Base-by-base conservation (phyloP, 2,797 vertebrate genomes). In the Sandelia bainsii region DNA sequence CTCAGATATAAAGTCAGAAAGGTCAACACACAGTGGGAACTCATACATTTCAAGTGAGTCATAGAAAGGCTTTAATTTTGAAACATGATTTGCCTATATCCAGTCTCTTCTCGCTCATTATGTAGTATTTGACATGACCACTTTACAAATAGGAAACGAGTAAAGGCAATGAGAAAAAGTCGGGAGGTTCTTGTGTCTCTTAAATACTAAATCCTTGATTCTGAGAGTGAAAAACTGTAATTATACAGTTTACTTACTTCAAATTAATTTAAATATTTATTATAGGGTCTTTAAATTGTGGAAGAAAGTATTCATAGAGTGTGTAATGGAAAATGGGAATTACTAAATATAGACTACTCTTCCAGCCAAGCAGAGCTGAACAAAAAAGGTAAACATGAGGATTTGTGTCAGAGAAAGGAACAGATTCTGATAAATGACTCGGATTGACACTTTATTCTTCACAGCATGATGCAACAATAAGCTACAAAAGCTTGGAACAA, bases 371-470 rank as follows among this genome's bases (percentile, higher is more conserved):
- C 40, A 66, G 25, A 50, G 58, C 20, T 50, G 16, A 64, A 13
- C 45, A 53, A 69, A n/a, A 65, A 75, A 44, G 45, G 48, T 49
- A 62, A 70, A 51, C 6, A 19, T 45, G 1, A 45, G 6, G 5
- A 5, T 63, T 13, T 52, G 44, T 45, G 27, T 50, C 22, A 52
- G 67, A 59, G 4, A 65, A 37, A 65, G 16, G 61, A 2, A 64
- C 8, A 42, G 11, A 50, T 57, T 69, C 44, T 64, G 2, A 49
- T 44, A 10, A 50, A 58, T 71, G 3, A 40, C 44, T 81, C 48
- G 29, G 73, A 90, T 83, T 68, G 69, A 92, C 88, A 89, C 77
- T 92, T 95, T 94, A 94, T 94, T 94, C 81, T 87, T 92, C 82
- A 93, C 87, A 89, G 89, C 89, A 91, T 91, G 88, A 79, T 84